Base-by-base conservation (phyloP, 1,140 invertebrate genomes). In the Scaptomyza pallida region DNA sequence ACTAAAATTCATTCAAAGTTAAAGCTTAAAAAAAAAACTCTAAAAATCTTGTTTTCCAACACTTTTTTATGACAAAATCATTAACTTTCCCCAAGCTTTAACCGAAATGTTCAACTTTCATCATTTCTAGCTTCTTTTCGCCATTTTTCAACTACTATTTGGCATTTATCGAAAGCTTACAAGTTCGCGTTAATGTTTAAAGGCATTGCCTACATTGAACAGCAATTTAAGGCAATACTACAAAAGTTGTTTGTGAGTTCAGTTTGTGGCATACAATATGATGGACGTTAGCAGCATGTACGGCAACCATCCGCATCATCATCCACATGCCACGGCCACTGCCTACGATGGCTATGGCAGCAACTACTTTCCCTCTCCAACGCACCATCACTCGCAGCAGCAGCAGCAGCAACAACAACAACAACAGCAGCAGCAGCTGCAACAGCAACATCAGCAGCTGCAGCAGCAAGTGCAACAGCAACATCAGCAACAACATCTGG, bases 201-300 rank as follows among this genome's bases (percentile, higher is more conserved):
- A 0, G 45, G 54, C 54, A 50, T 40, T 65, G 17, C 8, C 13
- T n/a, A 12, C n/a, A 1, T 41, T 16, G 10, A 63, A 33, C 3
- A 5, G 1, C 17, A 17, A 10, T 69, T 62, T 50, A 48, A 62
- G 65, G 50, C 67, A 19, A 40, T 41, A 16, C 21, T 30, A 30
- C 5, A 30, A 30, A 30, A 30, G 59, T 60, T 40, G 41, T 47
- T 10, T 57, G 33, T 40, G 55, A 74, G 78, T 74, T 69, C 47
- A 80, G 69, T 70, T 78, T 62, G 67, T 75, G 78, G 69, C 65
- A 19, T 62, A 75, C 90, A 91, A 91, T 82, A 95, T 93, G 93
- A 95, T 95, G 94, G 94, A 95, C 93, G 93, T 95, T 92, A 93
- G 93, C 92, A 95, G 93, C 92, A 95, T 95, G 94, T 95, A 94